Percentiles rank a stretch among this genome's conserved stretches.
Evolutionary conservation across 2,888 invertebrate species (phyloP).

Genomic region (Ommatoiulus sabulosus): DNA sequence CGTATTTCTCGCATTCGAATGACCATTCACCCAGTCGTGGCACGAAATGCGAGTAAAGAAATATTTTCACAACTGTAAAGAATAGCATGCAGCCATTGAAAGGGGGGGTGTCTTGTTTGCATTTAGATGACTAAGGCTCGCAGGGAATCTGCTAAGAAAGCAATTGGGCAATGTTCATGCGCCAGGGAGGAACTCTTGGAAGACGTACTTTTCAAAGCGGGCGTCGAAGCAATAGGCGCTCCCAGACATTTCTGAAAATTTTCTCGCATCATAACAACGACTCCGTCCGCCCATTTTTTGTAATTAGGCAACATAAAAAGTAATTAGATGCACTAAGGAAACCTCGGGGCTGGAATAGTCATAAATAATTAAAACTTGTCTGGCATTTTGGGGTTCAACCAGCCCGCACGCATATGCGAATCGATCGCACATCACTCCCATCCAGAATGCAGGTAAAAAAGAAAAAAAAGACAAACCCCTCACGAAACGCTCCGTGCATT

Average conservation of each 20-base stretch:
- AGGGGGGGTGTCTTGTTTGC: background rate
- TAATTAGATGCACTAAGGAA: conserved; percentile 45
- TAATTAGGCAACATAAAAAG: conserved; percentile 42
- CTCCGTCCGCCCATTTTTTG: background rate
- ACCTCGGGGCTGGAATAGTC: conserved; percentile 42
- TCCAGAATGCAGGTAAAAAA: background rate
- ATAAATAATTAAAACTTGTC: conserved; percentile 45
- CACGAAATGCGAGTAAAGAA: conserved; percentile 29
- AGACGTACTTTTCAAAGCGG: background rate
- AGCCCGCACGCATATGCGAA: background rate
- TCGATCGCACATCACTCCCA: conserved; percentile 11
- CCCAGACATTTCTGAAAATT: background rate
- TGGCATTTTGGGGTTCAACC: conserved; percentile 25
- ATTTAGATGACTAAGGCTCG: conserved; percentile 41
- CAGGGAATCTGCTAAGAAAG: conserved; percentile 11
- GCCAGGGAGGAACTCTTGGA: background rate
- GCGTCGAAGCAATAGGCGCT: background rate
- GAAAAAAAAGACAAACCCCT: background rate
- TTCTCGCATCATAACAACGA: background rate
- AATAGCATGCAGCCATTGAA: background rate
- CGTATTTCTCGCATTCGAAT: background rate
- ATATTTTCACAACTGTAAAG: conserved; percentile 35
- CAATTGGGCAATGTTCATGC: conserved; percentile 20
- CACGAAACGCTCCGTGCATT: background rate
- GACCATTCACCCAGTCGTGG: conserved; percentile 4